Base-by-base conservation (phyloP, 2,888 invertebrate species). In the Caenorhabditis japonica region DNA sequence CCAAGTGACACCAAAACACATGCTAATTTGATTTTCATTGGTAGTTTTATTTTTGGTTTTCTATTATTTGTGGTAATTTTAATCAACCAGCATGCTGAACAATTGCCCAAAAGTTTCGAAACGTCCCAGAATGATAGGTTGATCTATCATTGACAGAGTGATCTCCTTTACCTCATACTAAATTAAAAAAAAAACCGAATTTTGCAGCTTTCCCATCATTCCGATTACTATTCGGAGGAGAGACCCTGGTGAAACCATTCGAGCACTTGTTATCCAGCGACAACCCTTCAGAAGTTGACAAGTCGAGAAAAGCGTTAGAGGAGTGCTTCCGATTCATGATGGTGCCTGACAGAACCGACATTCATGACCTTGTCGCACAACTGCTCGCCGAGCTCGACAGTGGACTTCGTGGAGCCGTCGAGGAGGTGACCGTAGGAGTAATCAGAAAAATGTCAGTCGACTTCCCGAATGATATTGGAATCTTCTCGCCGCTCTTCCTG, bases 401-500 rank as follows among this genome's bases (percentile, higher is more conserved):
- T 8, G 81, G 81, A 61, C 70, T 76, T 66, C 82, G 84, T 17
- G 85, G 85, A 23, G 69, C 80, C 23, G 62, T 85, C 4, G 73
- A 51, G 17, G 81, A 83, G 41, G 77, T 72, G 8, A 86, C 85
- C 3, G 79, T 86, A 5, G 73, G 51, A n/a, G 83, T 86, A n/a
- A 80, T 85, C 36, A 49, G 74, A 47, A 84, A 76, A 55, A 81
- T 80, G 77, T 55, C 69, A 8, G 34, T 62, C 4, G 81, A 81
- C 43, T 81, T 79, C 58, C 78, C 78, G 5, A 79, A 78, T 34
- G 81, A 81, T 41, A 77, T 80, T 17, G 81, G 81, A 34, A 76
- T 81, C 82, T 93, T 94, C 88, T 92, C 93, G n/a, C 91, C 94
- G 12, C 96, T 94, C 88, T 94, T 97, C 85, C 91, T 99, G 77